Conservation (phyloP, 1,140 invertebrate species). For the Caligus rogercresseyi region DNA sequence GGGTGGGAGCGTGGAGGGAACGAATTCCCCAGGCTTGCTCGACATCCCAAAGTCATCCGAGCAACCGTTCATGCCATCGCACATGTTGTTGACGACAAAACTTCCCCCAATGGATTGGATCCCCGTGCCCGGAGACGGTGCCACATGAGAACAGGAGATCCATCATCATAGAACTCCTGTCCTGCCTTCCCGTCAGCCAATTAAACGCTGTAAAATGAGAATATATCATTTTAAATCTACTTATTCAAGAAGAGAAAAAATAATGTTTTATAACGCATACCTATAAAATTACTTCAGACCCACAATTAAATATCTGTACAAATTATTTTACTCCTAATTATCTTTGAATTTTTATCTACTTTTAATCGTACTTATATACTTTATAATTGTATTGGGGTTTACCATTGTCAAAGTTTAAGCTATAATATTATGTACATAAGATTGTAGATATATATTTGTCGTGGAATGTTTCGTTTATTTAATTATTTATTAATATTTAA, state of each 20-base stretch:
- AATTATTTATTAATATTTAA: too few species aligned
- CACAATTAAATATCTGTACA: too few species aligned
- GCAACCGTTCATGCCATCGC: neutral
- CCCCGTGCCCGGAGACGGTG: neutral
- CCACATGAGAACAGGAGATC: neutral
- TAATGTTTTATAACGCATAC: too few species aligned
- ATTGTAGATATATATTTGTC: too few species aligned
- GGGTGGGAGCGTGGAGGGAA: neutral
- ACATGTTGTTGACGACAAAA: neutral
- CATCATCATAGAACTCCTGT: neutral
- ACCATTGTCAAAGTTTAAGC: too few species aligned
- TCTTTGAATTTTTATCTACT: too few species aligned
- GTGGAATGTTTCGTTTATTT: too few species aligned
- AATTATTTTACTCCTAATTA: too few species aligned
- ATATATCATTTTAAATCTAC: neutral
- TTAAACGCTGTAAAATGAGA: conserved; percentile 11
- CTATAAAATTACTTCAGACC: too few species aligned
- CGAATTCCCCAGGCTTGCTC: neutral
- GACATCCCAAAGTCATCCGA: neutral
- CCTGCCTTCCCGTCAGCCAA: conserved; percentile 9
- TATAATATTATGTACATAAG: too few species aligned
- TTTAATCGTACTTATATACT: too few species aligned
- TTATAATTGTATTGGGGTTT: too few species aligned
- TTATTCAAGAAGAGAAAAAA: neutral
- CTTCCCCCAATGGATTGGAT: neutral